A percentile compares a stretch with the other conserved stretches of the same genome.
These are phyloP conservation scores for Microplitis deprimator DNA, from an alignment of 2,888 invertebrate genomes.

Conservation along the genomic window DNA sequence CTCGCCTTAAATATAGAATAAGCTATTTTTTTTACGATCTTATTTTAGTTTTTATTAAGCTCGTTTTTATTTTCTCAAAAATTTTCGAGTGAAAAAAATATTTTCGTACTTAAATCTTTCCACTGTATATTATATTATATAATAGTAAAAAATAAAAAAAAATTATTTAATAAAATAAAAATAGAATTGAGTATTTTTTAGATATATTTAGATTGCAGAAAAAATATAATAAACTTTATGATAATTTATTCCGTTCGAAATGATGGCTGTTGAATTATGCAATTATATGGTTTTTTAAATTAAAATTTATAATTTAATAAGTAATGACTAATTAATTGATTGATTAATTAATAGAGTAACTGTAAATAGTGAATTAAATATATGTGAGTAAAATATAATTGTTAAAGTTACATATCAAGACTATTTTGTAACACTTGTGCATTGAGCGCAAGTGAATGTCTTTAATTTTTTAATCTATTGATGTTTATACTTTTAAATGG, in stretches of 20 bases:
- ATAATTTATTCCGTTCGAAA: neutral
- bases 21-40: neutral
- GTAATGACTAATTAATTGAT: neutral
- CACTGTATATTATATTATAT: constrained; percentile 7
- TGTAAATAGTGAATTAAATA: neutral
- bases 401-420: neutral
- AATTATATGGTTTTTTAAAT: neutral
- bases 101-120: constrained; percentile 22
- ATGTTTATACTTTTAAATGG: neutral
- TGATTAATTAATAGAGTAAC: neutral
- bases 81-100: neutral
- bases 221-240: neutral
- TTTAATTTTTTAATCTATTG: neutral
- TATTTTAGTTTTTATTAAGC: neutral
- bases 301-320: neutral
- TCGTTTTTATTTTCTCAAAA: neutral
- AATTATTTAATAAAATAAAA: constrained; percentile 31
- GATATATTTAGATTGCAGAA: neutral
- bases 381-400: neutral
- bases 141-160: constrained; percentile 3
- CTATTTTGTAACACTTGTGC: neutral
- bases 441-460: neutral
- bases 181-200: constrained; percentile 14
- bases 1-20: neutral
- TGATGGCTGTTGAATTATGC: neutral